These are phyloP conservation scores for Spatula versicolor DNA, from an alignment of 2,797 vertebrate genomes.

Conservation along the genomic window DNA sequence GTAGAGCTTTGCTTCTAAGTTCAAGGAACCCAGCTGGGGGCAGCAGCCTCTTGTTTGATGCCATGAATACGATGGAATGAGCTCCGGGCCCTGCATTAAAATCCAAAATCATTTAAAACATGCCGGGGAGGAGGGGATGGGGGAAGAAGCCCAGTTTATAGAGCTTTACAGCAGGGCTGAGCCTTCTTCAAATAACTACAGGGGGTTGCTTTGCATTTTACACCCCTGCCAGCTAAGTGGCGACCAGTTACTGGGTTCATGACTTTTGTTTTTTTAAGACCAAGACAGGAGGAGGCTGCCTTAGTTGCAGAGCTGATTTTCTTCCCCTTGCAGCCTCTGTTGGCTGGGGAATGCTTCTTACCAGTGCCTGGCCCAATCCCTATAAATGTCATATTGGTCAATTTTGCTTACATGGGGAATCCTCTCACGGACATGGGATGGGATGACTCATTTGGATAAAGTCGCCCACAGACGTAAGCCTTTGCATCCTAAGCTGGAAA, in stretches of 20 bases:
- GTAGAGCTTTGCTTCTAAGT: conserved; percentile 64
- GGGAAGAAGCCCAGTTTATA: not conserved
- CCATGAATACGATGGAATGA: conserved; percentile 33
- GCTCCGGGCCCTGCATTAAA: conserved; percentile 42
- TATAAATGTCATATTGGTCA: not conserved
- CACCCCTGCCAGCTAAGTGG: not conserved
- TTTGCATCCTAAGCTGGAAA: conserved; percentile 24
- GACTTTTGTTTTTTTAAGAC: not conserved
- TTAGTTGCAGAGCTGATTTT: not conserved
- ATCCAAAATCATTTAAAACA: conserved; percentile 29
- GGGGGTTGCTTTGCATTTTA: not conserved
- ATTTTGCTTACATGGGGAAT: conserved; percentile 35
- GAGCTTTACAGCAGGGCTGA: not conserved
- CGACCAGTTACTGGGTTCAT: rapidly evolving
- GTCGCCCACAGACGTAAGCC: not conserved
- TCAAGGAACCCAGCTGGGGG: conserved; percentile 45
- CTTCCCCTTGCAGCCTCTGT: not conserved
- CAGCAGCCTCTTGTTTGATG: conserved; percentile 39
- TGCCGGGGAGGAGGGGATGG: not conserved
- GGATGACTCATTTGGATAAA: conserved; percentile 37
- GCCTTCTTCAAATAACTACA: not conserved
- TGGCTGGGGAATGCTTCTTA: not conserved
- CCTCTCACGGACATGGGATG: conserved; percentile 10
- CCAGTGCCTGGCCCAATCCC: not conserved
- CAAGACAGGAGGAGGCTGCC: not conserved